Conservation (phyloP, 2,888 invertebrate species). For the Carterocephalus palaemon region DNA sequence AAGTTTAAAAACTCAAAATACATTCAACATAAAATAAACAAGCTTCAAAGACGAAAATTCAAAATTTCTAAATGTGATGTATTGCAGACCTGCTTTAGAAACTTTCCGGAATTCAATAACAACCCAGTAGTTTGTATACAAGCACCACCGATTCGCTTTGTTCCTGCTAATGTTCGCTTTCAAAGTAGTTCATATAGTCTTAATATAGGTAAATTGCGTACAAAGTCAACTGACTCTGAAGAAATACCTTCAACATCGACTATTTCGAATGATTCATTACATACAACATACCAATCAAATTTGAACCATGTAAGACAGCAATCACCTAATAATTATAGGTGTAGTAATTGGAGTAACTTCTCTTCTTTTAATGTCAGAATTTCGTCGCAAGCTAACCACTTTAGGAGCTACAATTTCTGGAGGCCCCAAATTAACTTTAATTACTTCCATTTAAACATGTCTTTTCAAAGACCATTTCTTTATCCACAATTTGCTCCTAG, state of each 20-base stretch:
- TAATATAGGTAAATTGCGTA: conserved; percentile 45
- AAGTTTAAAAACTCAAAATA: conserved; percentile 13
- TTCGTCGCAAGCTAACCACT: conserved; percentile 1
- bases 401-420: conserved; percentile 42
- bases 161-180: conserved; percentile 56
- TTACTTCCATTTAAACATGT: conserved; percentile 44
- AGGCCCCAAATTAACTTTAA: conserved; percentile 40
- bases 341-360: conserved; percentile 36
- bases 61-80: conserved; percentile 33
- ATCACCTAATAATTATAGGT: conserved; percentile 39
- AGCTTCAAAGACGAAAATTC: conserved; percentile 39
- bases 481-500: conserved; percentile 15
- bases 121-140: conserved; percentile 45
- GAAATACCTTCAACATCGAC: too few species aligned
- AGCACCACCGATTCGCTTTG: conserved; percentile 46
- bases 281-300: neutral
- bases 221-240: conserved; percentile 39
- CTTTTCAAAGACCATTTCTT: conserved; percentile 44
- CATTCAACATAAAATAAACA: conserved; percentile 38
- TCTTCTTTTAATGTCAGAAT: conserved; percentile 14
- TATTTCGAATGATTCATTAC: conserved; percentile 1
- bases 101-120: conserved; percentile 50
- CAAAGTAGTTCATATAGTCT: conserved; percentile 50
- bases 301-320: neutral
- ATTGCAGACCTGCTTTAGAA: conserved; percentile 42